Base-by-base conservation (phyloP, 1,140 invertebrate species). In the Lasioglossum baleicum region DNA sequence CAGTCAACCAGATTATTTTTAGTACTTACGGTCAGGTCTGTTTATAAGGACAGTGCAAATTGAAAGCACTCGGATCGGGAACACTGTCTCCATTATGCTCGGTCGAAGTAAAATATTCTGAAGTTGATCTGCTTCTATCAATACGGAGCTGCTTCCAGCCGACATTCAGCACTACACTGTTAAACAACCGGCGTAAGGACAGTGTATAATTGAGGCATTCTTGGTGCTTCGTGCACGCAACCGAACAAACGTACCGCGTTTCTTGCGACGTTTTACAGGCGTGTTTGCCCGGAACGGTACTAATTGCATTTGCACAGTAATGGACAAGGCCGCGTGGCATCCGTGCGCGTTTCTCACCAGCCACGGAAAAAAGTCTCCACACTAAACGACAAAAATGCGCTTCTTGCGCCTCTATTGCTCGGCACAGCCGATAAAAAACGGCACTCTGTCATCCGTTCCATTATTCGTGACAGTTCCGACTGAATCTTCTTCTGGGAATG, bases 281-380 rank as follows among this genome's bases (percentile, higher is more conserved):
- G 85, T 82, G 84, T 87, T 81, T 80, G 83, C 71, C 79, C 82
- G 84, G 81, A 82, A 89, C 86, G 88, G 90, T 91, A 89, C 90
- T 91, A 91, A 91, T 89, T 90, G 87, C 89, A 90, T 90, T 90
- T 90, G 89, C 89, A 88, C 89, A 88, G 84, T 91, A 90, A 89
- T 90, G 85, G 87, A 89, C 80, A 85, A 87, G 88, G 84, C 88
- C 83, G 88, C 68, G 82, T 71, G 73, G 72, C 74, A 74, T 60
- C 72, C 64, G 78, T 64, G 78, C 70, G 58, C 65, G 78, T 85
- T 85, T 81, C 83, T 77, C 74, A 40, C 58, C 65, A 56, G 1
- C 20, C 40, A 56, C 58, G 70, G 70, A 51, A 85, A 84, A 75
- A 79, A 58, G 11, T 66, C 51, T 48, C 40, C 22, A 22, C 22